Base-by-base conservation (phyloP, 2,113 vertebrate genomes). In the Monopterus albus region DNA sequence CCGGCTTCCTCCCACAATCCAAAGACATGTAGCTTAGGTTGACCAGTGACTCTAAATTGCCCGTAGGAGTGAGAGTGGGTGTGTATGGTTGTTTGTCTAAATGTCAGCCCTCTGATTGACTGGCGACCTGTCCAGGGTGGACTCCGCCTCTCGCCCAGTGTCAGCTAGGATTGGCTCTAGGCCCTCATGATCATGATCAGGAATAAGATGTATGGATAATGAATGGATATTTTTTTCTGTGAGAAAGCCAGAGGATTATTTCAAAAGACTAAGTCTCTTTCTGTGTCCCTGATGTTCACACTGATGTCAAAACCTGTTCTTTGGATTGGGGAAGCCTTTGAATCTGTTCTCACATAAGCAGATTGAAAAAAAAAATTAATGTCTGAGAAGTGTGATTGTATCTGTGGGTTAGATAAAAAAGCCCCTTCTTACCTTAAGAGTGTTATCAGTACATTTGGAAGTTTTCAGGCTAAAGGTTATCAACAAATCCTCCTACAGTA, bases 381-480 rank as follows among this genome's bases (percentile, higher is more conserved):
- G 61, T 61, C 36, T 61, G 39, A 76, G 29, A n/a, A 52, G 42
- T 66, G 51, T 18, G 52, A 60, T 39, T 39, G 42, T 25, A 36
- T 53, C 70, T 51, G 35, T 18, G 2, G 51, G 62, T 47, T 40
- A 64, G 70, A 84, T 82, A 82, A 86, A 75, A 50, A 49, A n/a
- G 47, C 43, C 50, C 42, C 49, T 62, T 18, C 51, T 80, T 82
- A 62, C 76, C 65, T 68, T 40, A 26, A 10, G 46, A 13, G 81
- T 5, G 53, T 51, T 73, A 86, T 50, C 49, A 35, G 62, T 8
- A 64, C 51, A 38, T 82, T 52, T 29, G 10, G 71, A 74, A 74
- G 77, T 65, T 73, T 61, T 65, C 31, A 12, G 72, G 73, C 17
- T 70, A 85, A 79, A 87, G 86, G 79, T 88, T 87, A 88, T 86